Evolutionary conservation across 2,113 vertebrate genomes (phyloP), one percentile per base, ranked within the genome.

Genomic region (Maccullochella peelii): DNA sequence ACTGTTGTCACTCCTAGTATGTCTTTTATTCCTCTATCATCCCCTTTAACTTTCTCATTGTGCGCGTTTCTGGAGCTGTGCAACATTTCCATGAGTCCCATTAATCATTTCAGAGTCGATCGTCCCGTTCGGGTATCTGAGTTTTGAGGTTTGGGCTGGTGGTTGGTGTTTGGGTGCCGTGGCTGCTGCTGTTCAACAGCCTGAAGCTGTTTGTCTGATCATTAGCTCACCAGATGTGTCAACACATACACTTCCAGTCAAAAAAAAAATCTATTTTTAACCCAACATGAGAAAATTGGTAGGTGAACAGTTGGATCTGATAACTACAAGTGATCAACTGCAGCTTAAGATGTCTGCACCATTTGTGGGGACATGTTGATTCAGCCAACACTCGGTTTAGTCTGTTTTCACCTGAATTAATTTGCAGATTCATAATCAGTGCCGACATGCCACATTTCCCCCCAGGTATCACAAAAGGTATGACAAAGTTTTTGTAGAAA

Each of bases 181-280:
- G 33, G 58, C 73, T 33, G 57, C 65, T 70, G 52, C 33, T 55
- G 77, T 70, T 80, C 65, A 8, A 30, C 47, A 49, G 55, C 76
- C 85, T 71, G 63, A 52, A 80, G 72, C 44, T 20, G 38, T 73
- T 77, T 77, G 59, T 52, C 36, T 73, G 23, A 66, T 71, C 66
- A 71, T 80, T 71, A 54, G 36, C 27, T 75, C 27, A 9, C 18
- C 44, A 50, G 50, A 69, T 67, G 76, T 67, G 21, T 52, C 3
- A 25, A 63, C 49, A 27, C 33, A 49, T 8, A 27, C 10, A 49
- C n/a, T 30, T 6, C 16, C 49, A 50, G 49, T 50, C 42, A 49
- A 10, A 42, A 18, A 33, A 4, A 4, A 33, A 38, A 38, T 7
- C 7, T 38, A 7, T 1, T 38, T 8, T 38, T 5, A 49, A 49